Conservation (phyloP, 2,888 invertebrate species). For the Cryptus viduatorius region DNA sequence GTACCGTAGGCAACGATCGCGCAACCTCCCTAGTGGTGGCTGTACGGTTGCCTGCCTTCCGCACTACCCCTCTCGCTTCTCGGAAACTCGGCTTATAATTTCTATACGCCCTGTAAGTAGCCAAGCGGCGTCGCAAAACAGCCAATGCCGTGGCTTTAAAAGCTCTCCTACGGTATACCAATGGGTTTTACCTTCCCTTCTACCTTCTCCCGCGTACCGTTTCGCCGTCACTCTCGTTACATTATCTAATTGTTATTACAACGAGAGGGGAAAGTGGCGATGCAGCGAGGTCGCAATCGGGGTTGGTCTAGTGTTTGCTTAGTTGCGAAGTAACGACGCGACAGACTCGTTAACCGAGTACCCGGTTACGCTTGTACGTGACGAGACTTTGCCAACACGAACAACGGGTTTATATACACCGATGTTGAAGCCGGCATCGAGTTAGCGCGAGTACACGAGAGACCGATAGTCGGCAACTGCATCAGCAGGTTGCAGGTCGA, state of each 20-base stretch:
- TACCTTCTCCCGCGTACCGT: not conserved
- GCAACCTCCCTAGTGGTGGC: not conserved
- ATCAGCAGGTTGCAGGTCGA: constrained; percentile 6
- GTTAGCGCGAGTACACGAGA: constrained; percentile 35
- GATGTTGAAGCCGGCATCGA: constrained; percentile 34
- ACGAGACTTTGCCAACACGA: constrained; percentile 63
- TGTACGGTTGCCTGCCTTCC: not conserved
- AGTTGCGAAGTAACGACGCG: constrained; percentile 67
- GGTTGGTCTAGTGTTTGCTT: constrained; percentile 42
- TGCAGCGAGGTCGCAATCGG: constrained; percentile 33
- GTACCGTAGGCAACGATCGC: constrained; percentile 15
- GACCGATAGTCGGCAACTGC: constrained; percentile 40
- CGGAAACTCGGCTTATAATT: constrained; percentile 21
- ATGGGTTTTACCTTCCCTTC: not conserved
- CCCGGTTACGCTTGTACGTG: constrained; percentile 67
- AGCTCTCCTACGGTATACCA: constrained; percentile 11
- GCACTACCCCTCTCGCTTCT: not conserved
- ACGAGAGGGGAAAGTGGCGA: constrained; percentile 52
- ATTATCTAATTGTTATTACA: constrained; percentile 69
- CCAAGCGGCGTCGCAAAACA: not conserved
- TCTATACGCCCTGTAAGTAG: constrained; percentile 25
- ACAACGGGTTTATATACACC: constrained; percentile 41
- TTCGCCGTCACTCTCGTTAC: constrained; percentile 50
- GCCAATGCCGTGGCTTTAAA: constrained; percentile 17
- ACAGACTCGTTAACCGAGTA: constrained; percentile 69